Evolutionary conservation across 2,113 vertebrate genomes (phyloP), one percentile per base, ranked within the genome.

Genomic region (Oncorhynchus clarkii): DNA sequence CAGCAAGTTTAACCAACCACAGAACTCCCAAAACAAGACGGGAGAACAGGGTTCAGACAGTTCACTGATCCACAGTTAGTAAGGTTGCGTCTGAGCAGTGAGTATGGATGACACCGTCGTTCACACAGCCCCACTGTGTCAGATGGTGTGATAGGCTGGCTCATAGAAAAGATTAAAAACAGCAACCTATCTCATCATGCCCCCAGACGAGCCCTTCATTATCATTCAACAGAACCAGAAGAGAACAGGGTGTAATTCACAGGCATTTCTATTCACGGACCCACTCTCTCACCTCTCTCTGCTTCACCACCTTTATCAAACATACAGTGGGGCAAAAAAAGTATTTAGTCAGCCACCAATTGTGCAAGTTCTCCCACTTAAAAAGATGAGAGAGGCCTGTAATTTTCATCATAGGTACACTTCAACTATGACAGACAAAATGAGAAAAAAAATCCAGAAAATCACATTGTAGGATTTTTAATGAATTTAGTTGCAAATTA

Each of bases 211-310:
- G 68, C 51, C 59, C 70, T 74, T 87, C 51, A 81, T 88, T 77
- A 82, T 70, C 74, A 11, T n/a, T 20, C 14, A 57, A 57, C 54
- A 62, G 4, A n/a, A 27, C n/a, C 7, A 24, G 4, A 39, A 45
- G 60, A 45, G 31, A 1, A 26, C 29, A 13, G 24, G 26, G 64
- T 27, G 24, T n/a, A 31, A 66, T 78, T 83, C 83, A 80, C 75
- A 77, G 67, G 59, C 77, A 77, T 78, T 39, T 87, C 80, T 87
- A 87, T 86, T 85, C 72, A 68, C 54, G 72, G 80, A 78, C 67
- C 67, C 75, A 82, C 84, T 64, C 45, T 18, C 12, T 54, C 16
- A 54, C 49, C 49, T 54, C 14, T 14, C 49, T 54, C 49, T 54
- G 81, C 77, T 68, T 84, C 80, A 77, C 72, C 78, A 22, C 67